phyloP scores from a whole-genome alignment of 2,113 vertebrate genomes.

The Narcine bancroftii region DNA sequence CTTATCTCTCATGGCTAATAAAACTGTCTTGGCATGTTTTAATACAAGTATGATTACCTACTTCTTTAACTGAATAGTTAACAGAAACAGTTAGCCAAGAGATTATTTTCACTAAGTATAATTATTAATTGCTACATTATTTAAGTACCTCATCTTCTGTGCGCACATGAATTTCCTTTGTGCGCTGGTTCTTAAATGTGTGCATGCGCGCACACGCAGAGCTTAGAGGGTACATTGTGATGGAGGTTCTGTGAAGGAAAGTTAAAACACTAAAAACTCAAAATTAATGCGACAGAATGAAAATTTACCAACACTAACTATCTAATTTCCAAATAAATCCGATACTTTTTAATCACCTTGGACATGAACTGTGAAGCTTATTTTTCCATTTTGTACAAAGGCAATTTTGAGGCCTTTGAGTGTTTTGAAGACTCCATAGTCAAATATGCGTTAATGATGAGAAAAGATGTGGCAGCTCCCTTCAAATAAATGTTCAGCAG shows the following conservation, averaged over 20 bases:
- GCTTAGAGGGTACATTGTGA: no score
- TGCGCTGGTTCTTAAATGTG: no score
- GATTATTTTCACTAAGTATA: no score
- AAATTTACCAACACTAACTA: not conserved
- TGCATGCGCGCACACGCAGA: no score
- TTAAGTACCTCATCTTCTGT: no score
- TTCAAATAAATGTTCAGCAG: not conserved
- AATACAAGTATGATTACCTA: no score
- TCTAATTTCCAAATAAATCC: not conserved
- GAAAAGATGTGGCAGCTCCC: not conserved
- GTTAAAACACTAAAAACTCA: not conserved
- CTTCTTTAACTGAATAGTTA: no score
- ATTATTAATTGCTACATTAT: no score
- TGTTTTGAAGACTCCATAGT: not conserved
- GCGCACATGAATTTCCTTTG: no score
- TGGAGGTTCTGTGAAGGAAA: not conserved
- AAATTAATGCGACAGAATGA: not conserved
- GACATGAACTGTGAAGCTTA: not conserved
- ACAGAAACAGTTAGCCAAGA: no score
- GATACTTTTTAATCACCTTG: not conserved
- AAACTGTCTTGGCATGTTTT: no score
- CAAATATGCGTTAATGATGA: not conserved
- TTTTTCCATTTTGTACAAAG: not conserved
- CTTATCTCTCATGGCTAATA: no score
- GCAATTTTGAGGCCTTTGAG: not conserved